Base-by-base conservation (phyloP, 2,797 vertebrate species). In the Diplodus sargus region DNA sequence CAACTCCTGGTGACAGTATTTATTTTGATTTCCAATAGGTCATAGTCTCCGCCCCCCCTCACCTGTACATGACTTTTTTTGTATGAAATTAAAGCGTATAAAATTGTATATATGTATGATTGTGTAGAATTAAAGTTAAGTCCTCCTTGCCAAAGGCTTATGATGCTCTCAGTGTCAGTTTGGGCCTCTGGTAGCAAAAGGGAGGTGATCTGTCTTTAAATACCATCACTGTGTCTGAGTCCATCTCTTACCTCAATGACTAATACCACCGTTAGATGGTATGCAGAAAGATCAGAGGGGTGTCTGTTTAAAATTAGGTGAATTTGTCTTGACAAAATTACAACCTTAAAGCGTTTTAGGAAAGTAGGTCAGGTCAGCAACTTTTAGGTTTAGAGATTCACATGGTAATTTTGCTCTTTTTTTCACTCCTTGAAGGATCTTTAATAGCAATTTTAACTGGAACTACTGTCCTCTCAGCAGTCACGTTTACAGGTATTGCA, bases 21-120 rank as follows among this genome's bases (percentile, higher is more conserved):
- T 94, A 93, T 93, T 90, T 90, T 86, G 64, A 82, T 65, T 88
- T 83, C 28, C 42, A 56, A 43, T 84, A 87, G 85, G 85, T 91
- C 87, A 77, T 58, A 64, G 76, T 57, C 66, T 79, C 82, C 74
- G 42, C 60, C 59, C 25, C 25, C 42, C 68, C 49, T 16, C 51
- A 80, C 71, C 81, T 93, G 89, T 93, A 90, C 85, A 92, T 91
- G 78, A 87, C 85, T 74, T 90, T 57, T 93, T 95, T 95, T 95
- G 94, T 95, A 95, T 93, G 83, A 92, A 87, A 91, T 90, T 67
- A 91, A 92, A 93, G 84, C 87, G 70, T 95, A 94, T 95, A 94
- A 91, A 93, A 91, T 64, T 96, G 95, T 95, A 95, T 84, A 95
- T 95, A 94, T 94, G 92, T 95, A 93, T 89, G 85, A 95, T 93